Evolutionary conservation across 2,113 vertebrate genomes (phyloP).

Genomic region (Ginglymostoma cirratum): DNA sequence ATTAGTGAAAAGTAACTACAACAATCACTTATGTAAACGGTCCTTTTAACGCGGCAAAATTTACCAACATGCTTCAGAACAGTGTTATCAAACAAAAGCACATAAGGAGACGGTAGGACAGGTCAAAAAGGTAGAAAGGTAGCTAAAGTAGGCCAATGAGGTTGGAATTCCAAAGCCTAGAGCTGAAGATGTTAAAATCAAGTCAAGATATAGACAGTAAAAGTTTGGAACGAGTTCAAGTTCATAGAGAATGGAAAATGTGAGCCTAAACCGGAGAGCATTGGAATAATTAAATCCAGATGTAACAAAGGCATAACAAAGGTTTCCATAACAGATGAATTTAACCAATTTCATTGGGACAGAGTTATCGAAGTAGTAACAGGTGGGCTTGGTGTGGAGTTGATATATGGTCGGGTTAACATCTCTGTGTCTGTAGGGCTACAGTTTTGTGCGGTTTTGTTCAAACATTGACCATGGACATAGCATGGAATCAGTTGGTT

Average conservation of each 20-base stretch:
- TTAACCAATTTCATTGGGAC: background rate
- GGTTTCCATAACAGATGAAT: background rate
- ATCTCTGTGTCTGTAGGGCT: background rate
- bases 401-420: background rate
- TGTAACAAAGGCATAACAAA: background rate
- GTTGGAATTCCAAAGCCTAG: background rate
- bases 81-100: background rate
- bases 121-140: background rate
- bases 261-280: background rate
- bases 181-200: background rate
- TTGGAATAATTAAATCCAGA: background rate
- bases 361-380: background rate
- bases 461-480: background rate
- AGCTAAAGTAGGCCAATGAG: background rate
- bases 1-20: background rate
- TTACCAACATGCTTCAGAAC: background rate
- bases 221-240: background rate
- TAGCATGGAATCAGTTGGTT: background rate
- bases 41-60: background rate
- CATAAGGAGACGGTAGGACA: background rate
- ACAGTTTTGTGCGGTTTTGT: background rate
- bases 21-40: background rate
- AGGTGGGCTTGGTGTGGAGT: background rate
- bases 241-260: background rate
- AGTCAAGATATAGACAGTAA: background rate